phyloP scores from a whole-genome alignment of 1,140 invertebrate species.

The Psix sp. region DNA sequence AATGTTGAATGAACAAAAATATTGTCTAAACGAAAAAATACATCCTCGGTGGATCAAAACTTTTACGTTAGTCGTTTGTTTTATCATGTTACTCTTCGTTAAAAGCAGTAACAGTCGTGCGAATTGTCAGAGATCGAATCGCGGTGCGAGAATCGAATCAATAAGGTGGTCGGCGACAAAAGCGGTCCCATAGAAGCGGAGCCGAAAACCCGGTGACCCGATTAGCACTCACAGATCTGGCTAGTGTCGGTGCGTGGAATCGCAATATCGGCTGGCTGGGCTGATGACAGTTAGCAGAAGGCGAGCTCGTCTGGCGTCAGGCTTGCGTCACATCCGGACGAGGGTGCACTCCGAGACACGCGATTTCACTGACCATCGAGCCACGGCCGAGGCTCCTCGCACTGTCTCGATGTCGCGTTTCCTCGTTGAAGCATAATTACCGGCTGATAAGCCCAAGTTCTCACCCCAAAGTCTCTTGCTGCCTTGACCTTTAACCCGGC shows the following conservation, averaged over 20 bases:
- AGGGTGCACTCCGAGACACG: slow-evolving; percentile 6
- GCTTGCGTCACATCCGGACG: slow-evolving; percentile 21
- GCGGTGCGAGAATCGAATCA: no score
- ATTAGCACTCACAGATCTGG: slow-evolving; percentile 21
- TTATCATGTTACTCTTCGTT: no score
- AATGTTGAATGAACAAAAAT: no score
- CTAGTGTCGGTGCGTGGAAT: slow-evolving; percentile 8
- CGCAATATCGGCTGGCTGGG: slow-evolving; percentile 1
- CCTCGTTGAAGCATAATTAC: slow-evolving; percentile 15
- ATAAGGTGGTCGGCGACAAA: slow-evolving; percentile 5
- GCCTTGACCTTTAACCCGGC: slow-evolving; percentile 8
- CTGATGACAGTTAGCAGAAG: slow-evolving; percentile 27
- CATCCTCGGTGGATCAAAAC: no score
- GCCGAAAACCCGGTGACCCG: not conserved
- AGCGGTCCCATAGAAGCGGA: not conserved
- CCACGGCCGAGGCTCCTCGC: slow-evolving; percentile 3
- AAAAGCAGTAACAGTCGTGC: no score
- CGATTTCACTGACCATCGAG: slow-evolving; percentile 17
- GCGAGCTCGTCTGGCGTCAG: slow-evolving; percentile 4
- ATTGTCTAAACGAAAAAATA: no score
- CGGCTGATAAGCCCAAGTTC: not conserved
- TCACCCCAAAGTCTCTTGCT: not conserved
- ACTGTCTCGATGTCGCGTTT: no score
- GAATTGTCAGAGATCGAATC: no score
- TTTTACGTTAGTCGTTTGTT: no score